Conservation (phyloP, 2,113 vertebrate species). For the Eidolon helvum region DNA sequence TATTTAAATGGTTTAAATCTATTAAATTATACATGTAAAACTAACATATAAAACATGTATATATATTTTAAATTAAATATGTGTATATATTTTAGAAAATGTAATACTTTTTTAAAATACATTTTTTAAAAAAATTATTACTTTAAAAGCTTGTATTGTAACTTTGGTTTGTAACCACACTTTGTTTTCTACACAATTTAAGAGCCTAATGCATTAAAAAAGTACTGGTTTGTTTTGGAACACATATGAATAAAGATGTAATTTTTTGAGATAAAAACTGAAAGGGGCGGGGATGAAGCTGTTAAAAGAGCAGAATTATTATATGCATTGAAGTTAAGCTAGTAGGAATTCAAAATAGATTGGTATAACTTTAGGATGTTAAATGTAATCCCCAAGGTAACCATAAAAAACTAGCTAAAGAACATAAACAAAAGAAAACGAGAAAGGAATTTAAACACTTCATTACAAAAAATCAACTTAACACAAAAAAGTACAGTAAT, state of each 20-base stretch:
- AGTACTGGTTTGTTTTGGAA: neutral
- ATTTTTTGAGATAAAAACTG: neutral
- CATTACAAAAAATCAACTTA: neutral
- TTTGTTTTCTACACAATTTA: neutral
- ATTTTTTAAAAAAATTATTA: neutral
- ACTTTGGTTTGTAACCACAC: neutral
- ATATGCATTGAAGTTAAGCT: neutral
- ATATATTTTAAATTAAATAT: neutral
- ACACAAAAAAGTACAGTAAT: neutral
- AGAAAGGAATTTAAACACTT: neutral
- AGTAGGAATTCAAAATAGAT: neutral
- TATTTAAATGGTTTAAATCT: neutral
- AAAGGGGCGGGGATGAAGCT: neutral
- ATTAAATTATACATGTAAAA: neutral
- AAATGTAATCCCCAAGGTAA: neutral
- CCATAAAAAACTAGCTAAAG: neutral
- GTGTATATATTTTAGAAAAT: neutral
- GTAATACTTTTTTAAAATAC: neutral
- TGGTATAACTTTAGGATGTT: neutral
- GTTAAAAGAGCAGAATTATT: neutral
- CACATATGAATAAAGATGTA: neutral
- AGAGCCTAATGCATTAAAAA: neutral
- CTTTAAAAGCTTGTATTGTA: neutral
- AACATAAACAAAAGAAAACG: neutral
- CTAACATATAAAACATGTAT: neutral